Conservation (phyloP, 2,888 invertebrate genomes). For the Drosophila villosipedis region DNA sequence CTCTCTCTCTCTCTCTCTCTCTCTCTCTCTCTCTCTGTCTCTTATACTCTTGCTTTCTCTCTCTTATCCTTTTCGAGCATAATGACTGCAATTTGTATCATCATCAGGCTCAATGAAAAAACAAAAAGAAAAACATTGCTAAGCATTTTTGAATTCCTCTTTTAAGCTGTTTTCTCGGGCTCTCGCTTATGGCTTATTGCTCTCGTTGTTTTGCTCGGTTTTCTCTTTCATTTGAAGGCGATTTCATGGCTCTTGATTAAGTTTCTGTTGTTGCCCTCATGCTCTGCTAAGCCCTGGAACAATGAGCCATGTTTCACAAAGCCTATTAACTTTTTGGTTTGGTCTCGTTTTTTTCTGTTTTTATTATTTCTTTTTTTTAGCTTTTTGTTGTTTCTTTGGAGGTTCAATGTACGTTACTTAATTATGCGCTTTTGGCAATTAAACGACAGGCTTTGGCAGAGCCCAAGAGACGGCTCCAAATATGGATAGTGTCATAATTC, state of each 20-base stretch:
- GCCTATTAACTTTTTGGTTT: slow-evolving; percentile 61
- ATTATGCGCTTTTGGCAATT: slow-evolving; percentile 79
- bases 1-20: neutral
- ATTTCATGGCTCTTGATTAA: slow-evolving; percentile 75
- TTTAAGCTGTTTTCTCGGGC: slow-evolving; percentile 14
- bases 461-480: slow-evolving; percentile 58
- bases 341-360: neutral
- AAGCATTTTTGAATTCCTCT: slow-evolving; percentile 68
- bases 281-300: slow-evolving; percentile 31
- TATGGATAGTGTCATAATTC: slow-evolving; percentile 78
- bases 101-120: slow-evolving; percentile 56
- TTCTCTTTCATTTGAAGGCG: slow-evolving; percentile 66
- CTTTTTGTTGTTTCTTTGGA: neutral
- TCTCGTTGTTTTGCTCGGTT: slow-evolving; percentile 17
- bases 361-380: neutral
- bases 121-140: slow-evolving; percentile 55
- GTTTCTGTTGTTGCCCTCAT: slow-evolving; percentile 33
- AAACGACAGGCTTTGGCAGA: slow-evolving; percentile 60
- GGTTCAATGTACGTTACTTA: slow-evolving; percentile 69
- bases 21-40: neutral
- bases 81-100: slow-evolving; percentile 76
- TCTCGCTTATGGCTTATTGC: slow-evolving; percentile 6
- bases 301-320: slow-evolving; percentile 55
- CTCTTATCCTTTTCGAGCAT: slow-evolving; percentile 24
- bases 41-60: neutral